phyloP scores from a whole-genome alignment of 2,797 vertebrate species.

The Menidia menidia region DNA sequence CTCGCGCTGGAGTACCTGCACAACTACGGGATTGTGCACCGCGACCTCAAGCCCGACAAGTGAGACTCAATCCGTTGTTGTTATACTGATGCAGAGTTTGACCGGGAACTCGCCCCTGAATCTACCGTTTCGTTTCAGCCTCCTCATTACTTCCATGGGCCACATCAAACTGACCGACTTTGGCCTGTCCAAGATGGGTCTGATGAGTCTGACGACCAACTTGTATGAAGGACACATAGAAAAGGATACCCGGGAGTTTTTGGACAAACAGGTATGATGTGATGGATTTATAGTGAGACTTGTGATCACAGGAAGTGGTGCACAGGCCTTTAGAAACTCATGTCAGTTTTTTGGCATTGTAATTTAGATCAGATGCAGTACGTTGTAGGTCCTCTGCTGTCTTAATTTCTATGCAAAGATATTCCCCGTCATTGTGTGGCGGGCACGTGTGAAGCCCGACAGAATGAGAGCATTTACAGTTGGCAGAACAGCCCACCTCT shows the following conservation, averaged over 20 bases:
- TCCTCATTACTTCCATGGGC: constrained; percentile 93
- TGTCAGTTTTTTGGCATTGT: neutral
- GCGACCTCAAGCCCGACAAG: constrained; percentile 95
- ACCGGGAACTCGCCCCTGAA: neutral
- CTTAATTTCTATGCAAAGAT: constrained; percentile 52
- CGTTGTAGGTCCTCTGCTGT: constrained; percentile 36
- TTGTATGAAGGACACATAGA: constrained; percentile 93
- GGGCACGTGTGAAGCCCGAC: constrained; percentile 24
- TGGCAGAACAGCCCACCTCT: constrained; percentile 45
- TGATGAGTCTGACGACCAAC: constrained; percentile 94
- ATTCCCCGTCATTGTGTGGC: constrained; percentile 32
- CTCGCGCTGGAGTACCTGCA: constrained; percentile 91
- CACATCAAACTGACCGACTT: constrained; percentile 94
- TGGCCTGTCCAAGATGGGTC: constrained; percentile 92
- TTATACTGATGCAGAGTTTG: neutral
- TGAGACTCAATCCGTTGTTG: constrained; percentile 59
- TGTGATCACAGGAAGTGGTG: neutral
- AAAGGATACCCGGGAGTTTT: constrained; percentile 91
- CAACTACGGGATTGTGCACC: constrained; percentile 93
- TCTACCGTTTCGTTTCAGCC: constrained; percentile 72
- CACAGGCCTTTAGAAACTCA: neutral
- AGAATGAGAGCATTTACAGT: constrained; percentile 34
- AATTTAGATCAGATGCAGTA: neutral
- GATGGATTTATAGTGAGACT: neutral
- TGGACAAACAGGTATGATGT: constrained; percentile 89